Base-by-base conservation (phyloP, 2,113 vertebrate species). In the Oreocharis arfaki region DNA sequence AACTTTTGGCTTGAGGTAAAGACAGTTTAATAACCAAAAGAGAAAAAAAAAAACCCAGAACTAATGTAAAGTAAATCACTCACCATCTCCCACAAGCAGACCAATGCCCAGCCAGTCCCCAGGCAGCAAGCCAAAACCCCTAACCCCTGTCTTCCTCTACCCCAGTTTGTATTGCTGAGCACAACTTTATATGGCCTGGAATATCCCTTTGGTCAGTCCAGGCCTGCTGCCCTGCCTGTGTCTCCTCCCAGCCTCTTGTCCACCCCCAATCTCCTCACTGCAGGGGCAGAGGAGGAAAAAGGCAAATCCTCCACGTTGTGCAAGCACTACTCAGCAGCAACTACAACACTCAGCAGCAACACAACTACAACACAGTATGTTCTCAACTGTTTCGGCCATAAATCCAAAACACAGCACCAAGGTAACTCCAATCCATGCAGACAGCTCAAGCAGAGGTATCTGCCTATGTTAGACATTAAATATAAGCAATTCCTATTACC, bases 401-500 rank as follows among this genome's bases (percentile, higher is more conserved):
- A 69, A 95, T 42, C n/a, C 76, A 73, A 61, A 94, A 49, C 13
- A 60, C 8, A 55, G 52, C 35, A 71, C 19, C 57, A 55, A 68
- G 44, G 56, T 77, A 69, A 84, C 44, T 56, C 65, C 44, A 60
- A 8, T 30, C 27, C 5, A 3, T 17, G 17, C 65, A 75, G 42
- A 23, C 16, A 81, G 59, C 70, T 56, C 53, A 63, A 52, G 21
- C 12, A 64, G 37, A 92, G 44, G 10, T 13, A 46, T 16, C 70
- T 55, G 56, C 26, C 16, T 59, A 16, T 12, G 13, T 24, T 4
- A 77, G 13, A 84, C 64, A 55, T 64, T 27, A 87, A 26, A n/a
- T 10, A 41, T 13, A 28, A 93, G 42, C 47, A 53, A 35, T 23
- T 77, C 80, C 28, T 61, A 67, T 98, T 95, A 99, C 99, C 99